Evolutionary conservation across 2,797 vertebrate species (phyloP), one percentile per base, ranked within the genome.

Genomic region (Poeciliopsis presidionis): DNA sequence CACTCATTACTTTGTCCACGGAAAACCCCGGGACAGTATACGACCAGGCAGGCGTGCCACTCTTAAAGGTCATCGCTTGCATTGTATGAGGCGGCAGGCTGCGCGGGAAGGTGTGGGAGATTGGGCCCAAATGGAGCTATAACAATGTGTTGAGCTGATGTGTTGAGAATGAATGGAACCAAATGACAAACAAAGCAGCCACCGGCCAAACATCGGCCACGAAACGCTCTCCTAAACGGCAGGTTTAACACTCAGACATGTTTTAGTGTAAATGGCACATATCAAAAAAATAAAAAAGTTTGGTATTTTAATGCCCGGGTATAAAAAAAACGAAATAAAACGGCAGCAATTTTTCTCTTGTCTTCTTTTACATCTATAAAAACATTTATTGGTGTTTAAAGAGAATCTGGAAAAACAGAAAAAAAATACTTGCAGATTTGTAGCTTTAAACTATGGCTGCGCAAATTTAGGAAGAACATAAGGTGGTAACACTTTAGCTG

Each of bases 11-110:
- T 28, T 81, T 70, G 80, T 70, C 76, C 78, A 71, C 36, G 83
- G 83, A 82, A 87, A 91, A 84, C 59, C 81, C 84, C 30, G 0
- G 78, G 76, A 84, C 55, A 82, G 82, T 77, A 83, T 79, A 78
- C 43, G 73, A 82, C 45, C 81, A 84, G 79, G 85, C 84, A 86
- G 81, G 87, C 81, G 61, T 77, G 83, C 81, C 81, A 80, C 67
- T 92, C 61, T 84, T 75, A 90, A 92, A 92, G 89, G 90, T 91
- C 88, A 90, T 33, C 11, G 8, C 78, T 79, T 75, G 84, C 88
- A 78, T 83, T 78, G 77, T 51, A 81, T 65, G 74, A 65, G 65
- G 28, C 8, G 74, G 67, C 78, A 47, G 72, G 36, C 76, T 72
- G 80, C 41, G 74, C 77, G 78, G 22, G 39, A 86, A 69, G 72